Evolutionary conservation across 1,140 invertebrate genomes (phyloP), one percentile per base, ranked within the genome.

Genomic region (Scaptodrosophila lebanonensis): DNA sequence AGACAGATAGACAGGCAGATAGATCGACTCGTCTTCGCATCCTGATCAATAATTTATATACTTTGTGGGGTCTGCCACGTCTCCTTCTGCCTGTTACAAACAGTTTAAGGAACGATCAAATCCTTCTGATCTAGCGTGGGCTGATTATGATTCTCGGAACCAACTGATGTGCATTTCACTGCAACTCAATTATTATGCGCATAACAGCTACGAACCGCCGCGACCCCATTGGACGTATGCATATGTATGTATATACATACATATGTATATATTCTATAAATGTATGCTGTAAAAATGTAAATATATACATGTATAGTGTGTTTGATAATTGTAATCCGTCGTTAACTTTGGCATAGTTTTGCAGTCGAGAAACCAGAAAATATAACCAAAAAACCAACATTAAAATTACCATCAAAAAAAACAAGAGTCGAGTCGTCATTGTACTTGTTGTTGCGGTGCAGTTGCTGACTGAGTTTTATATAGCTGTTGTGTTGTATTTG

Each of bases 331-430:
- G 61, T 66, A 79, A 82, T 75, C 53, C 54, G 53, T 69, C 61
- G 75, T 79, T 79, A 79, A 69, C 68, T 79, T 73, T 79, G 73
- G 68, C 73, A 79, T 69, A 79, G 73, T 79, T 79, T 79, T 38
- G 42, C 49, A 45, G 64, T 49, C 53, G 48, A 72, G 72, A 76
- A 77, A 71, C 67, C 53, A 72, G 51, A 65, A 79, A 71, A 71
- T 44, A 60, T 71, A 58, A 75, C 49, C 22, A 16, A 49, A 44
- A 60, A 63, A 47, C 22, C 49, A 54, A 65, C 64, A 66, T 79
- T 65, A 65, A 77, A 79, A 79, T 72, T 57, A 58, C 67, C 54
- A 79, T 32, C 44, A 70, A 70, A 53, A 54, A 53, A 54, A 75
- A 54, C 47, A 67, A 72, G 29, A 33, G 22, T 25, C 16, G 33